phyloP scores from a whole-genome alignment of 2,888 invertebrate genomes.

The Pecten maximus region DNA sequence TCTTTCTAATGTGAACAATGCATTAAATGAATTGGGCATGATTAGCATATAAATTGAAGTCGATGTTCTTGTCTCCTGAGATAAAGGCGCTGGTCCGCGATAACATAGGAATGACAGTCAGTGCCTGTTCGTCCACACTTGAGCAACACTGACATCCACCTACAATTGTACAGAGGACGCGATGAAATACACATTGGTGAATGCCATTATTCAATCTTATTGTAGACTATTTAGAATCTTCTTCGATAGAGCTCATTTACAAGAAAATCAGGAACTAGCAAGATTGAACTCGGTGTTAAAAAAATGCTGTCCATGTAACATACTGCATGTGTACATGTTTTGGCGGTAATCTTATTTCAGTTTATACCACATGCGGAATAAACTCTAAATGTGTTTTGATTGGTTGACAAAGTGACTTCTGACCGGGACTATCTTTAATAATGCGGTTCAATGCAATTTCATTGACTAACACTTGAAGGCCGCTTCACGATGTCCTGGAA shows the following conservation, averaged over 20 bases:
- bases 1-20: conserved; percentile 30
- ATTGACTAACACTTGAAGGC: too few species aligned
- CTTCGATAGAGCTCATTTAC: not conserved
- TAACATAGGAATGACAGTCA: not conserved
- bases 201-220: not conserved
- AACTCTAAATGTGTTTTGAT: too few species aligned
- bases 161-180: not conserved
- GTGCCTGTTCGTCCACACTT: not conserved
- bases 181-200: not conserved
- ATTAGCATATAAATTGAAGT: conserved; percentile 23
- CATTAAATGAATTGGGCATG: conserved; percentile 22
- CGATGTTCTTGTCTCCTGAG: not conserved
- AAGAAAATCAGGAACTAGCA: not conserved
- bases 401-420: too few species aligned
- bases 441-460: too few species aligned
- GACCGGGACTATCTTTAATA: too few species aligned
- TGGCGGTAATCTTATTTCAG: too few species aligned
- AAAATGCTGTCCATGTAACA: not conserved
- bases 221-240: not conserved
- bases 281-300: not conserved
- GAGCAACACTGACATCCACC: not conserved
- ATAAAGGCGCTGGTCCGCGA: not conserved
- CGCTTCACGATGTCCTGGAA: too few species aligned
- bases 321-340: too few species aligned
- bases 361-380: too few species aligned